These are phyloP conservation scores for Eulemur mongoz DNA, from an alignment of 2,797 vertebrate species.

Conservation along the genomic window DNA sequence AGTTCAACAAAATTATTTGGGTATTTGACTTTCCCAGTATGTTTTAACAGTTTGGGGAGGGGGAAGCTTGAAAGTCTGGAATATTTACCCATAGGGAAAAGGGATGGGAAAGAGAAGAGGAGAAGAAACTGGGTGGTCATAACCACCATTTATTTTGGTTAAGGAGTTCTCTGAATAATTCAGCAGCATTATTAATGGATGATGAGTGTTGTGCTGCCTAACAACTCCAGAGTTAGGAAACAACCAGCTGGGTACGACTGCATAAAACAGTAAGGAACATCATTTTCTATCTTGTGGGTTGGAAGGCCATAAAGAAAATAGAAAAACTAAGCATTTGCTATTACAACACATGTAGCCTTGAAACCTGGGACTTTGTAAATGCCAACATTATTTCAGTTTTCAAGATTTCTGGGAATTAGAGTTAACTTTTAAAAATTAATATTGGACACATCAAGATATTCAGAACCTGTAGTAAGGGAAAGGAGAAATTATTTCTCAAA, in stretches of 20 bases:
- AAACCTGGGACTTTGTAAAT: slow-evolving; percentile 19
- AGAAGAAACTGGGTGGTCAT: not conserved
- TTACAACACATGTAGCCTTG: not conserved
- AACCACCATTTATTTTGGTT: not conserved
- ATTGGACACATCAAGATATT: slow-evolving; percentile 8
- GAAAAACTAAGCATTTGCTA: not conserved
- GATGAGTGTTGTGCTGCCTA: not conserved
- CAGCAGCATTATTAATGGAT: slow-evolving; percentile 32
- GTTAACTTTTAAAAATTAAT: slow-evolving; percentile 39
- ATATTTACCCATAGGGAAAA: not conserved
- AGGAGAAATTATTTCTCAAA: slow-evolving; percentile 12
- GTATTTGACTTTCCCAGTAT: not conserved
- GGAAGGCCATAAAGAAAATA: not conserved
- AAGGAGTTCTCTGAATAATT: slow-evolving; percentile 43
- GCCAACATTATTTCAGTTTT: not conserved
- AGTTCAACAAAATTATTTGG: not conserved
- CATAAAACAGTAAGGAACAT: not conserved
- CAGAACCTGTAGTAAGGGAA: not conserved
- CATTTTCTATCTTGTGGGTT: not conserved
- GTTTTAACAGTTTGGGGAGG: not conserved
- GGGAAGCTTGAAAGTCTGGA: not conserved
- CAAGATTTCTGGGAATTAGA: not conserved
- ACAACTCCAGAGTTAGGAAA: not conserved
- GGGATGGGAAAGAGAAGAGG: not conserved
- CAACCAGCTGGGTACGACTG: not conserved